Base-by-base conservation (phyloP, 2,797 vertebrate species). In the Naso thynnoides region DNA sequence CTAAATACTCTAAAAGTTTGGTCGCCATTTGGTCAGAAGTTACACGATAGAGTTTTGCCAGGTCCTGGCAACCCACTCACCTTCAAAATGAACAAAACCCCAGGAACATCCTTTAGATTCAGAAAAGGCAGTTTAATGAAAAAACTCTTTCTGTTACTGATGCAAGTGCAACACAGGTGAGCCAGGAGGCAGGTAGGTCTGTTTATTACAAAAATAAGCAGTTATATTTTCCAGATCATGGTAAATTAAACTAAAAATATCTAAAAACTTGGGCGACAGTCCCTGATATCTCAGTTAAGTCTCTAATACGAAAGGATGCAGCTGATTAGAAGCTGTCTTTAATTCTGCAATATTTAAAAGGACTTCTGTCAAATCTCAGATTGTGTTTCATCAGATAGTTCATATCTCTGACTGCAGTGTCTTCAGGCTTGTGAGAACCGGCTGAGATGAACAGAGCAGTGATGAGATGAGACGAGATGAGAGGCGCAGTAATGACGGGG, bases 401-500 rank as follows among this genome's bases (percentile, higher is more conserved):
- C 47, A 31, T 16, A 42, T 68, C 11, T 60, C 41, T 2, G 33
- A 31, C 42, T 13, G 7, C 23, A 38, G 50, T 65, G 52, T 68
- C 62, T n/a, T 21, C 44, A 2, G 45, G 7, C 58, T 33, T 48
- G 79, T 89, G 88, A 88, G 90, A 93, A 89, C 81, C 70, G 48
- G 67, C 36, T 45, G 0, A 71, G 79, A 84, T 78, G 66, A 84
- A 58, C 5, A 58, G 80, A 74, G 76, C 38, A 27, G 67, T 54
- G 74, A 79, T 81, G 79, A 89, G 78, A 44, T 42, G 47, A 76
- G 60, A 68, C 49, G 38, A 77, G 71, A 91, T 90, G 80, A 91
- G 90, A 90, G 86, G 47, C 16, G 2, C 52, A 0, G 59, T 93
- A 93, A 94, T 93, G 80, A 92, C 79, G 16, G 87, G 89, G 89